These are phyloP conservation scores for Stegostoma tigrinum DNA, from an alignment of 2,113 vertebrate species.

Conservation along the genomic window DNA sequence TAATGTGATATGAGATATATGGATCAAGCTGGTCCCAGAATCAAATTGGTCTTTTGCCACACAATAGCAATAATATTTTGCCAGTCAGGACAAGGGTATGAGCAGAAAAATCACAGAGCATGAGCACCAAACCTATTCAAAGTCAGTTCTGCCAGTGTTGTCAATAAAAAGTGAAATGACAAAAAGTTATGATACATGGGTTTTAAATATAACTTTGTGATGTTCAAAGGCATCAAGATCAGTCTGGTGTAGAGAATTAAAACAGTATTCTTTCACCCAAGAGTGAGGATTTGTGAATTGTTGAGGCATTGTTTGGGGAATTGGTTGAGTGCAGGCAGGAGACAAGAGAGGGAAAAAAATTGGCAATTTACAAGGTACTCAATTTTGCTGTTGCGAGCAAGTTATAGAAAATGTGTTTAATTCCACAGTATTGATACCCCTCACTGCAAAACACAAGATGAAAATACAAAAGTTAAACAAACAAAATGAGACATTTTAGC, in stretches of 20 bases:
- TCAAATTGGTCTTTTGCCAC: neutral
- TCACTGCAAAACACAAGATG: neutral
- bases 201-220: neutral
- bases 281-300: neutral
- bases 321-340: neutral
- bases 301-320: neutral
- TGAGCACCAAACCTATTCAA: neutral
- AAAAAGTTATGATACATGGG: neutral
- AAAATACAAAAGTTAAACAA: neutral
- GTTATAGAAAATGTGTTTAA: neutral
- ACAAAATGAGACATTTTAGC: neutral
- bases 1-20: neutral
- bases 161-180: neutral
- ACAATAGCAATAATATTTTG: neutral
- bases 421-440: neutral
- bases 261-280: neutral
- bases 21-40: neutral
- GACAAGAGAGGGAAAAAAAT: neutral
- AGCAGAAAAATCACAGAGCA: neutral
- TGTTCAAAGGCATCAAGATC: neutral
- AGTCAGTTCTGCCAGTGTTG: neutral
- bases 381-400: neutral
- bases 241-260: neutral
- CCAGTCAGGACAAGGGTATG: neutral
- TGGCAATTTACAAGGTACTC: neutral